phyloP scores from a whole-genome alignment of 2,888 invertebrate genomes.

The Beris chalybata region DNA sequence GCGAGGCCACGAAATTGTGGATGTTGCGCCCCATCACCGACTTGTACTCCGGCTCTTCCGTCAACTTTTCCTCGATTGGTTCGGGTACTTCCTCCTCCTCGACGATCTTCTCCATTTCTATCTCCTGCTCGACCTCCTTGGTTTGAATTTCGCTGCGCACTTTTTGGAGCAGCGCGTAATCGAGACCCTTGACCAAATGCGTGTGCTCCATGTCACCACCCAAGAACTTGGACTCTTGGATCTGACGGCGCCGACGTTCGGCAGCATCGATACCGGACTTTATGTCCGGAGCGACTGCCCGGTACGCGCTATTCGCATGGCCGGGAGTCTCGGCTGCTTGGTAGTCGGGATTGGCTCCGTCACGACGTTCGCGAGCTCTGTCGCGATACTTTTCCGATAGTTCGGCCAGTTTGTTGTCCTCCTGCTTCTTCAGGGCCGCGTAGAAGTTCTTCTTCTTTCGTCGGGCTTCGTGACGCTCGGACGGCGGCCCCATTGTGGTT shows the following conservation, averaged over 20 bases:
- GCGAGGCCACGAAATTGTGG: conserved; percentile 55
- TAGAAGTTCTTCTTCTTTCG: conserved; percentile 94
- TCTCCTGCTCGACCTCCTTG: conserved; percentile 81
- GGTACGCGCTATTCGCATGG: conserved; percentile 55
- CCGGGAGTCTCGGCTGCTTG: conserved; percentile 77
- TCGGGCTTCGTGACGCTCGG: conserved; percentile 78
- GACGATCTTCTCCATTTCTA: conserved; percentile 76
- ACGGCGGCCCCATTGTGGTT: conserved; percentile 56
- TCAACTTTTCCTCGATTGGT: conserved; percentile 58
- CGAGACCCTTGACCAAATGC: conserved; percentile 97
- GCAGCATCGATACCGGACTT: conserved; percentile 94
- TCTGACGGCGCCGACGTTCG: conserved; percentile 90
- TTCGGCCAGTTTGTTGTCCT: conserved; percentile 92
- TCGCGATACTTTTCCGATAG: conserved; percentile 92
- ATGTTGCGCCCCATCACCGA: conserved; percentile 80
- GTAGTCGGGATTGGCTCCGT: conserved; percentile 80
- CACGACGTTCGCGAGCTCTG: conserved; percentile 86
- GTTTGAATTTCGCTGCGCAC: conserved; percentile 84
- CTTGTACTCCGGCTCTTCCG: conserved; percentile 76
- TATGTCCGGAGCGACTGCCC: conserved; percentile 95
- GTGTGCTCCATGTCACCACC: conserved; percentile 99
- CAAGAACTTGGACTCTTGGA: conserved; percentile 98
- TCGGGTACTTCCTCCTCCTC: conserved; percentile 58
- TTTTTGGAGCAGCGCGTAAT: conserved; percentile 90
- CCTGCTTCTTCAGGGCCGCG: conserved; percentile 90